phyloP scores from a whole-genome alignment of 1,140 invertebrate genomes.

The Phthorimaea operculella region DNA sequence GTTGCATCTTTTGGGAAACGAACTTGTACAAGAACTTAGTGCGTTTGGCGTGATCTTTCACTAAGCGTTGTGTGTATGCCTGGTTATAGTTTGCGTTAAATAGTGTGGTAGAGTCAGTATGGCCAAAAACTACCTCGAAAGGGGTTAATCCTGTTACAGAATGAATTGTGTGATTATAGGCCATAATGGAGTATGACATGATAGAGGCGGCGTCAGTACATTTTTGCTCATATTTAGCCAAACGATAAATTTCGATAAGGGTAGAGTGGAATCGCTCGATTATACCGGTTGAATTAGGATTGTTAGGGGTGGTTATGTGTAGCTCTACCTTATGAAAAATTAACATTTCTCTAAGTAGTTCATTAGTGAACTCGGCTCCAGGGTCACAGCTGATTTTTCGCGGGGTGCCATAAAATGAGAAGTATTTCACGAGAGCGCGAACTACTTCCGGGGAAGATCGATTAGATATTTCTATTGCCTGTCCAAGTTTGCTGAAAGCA shows the following conservation, averaged over 20 bases:
- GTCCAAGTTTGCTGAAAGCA: too few relatives aligned
- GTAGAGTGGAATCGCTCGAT: conserved; percentile 32
- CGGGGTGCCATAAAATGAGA: conserved; percentile 10
- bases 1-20: too few relatives aligned
- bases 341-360: conserved; percentile 23
- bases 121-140: conserved; percentile 14
- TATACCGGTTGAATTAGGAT: conserved; percentile 36
- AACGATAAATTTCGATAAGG: conserved; percentile 30
- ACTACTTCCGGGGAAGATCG: too few relatives aligned
- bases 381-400: conserved; percentile 22
- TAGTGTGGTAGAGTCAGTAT: conserved; percentile 18
- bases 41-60: conserved; percentile 26
- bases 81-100: conserved; percentile 20
- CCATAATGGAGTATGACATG: conserved; percentile 26
- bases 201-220: conserved; percentile 12
- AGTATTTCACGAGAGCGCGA: too few relatives aligned
- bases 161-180: conserved; percentile 28
- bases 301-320: conserved; percentile 30
- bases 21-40: conserved; percentile 20
- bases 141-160: conserved; percentile 17
- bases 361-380: conserved; percentile 31
- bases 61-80: conserved; percentile 21
- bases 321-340: conserved; percentile 28
- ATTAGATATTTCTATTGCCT: too few relatives aligned
- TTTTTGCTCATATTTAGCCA: conserved; percentile 26